These are phyloP conservation scores for Dysidea cf. avara DNA, from an alignment of 37 sponge, comb jelly and placozoan genomes.

Conservation along the genomic window DNA sequence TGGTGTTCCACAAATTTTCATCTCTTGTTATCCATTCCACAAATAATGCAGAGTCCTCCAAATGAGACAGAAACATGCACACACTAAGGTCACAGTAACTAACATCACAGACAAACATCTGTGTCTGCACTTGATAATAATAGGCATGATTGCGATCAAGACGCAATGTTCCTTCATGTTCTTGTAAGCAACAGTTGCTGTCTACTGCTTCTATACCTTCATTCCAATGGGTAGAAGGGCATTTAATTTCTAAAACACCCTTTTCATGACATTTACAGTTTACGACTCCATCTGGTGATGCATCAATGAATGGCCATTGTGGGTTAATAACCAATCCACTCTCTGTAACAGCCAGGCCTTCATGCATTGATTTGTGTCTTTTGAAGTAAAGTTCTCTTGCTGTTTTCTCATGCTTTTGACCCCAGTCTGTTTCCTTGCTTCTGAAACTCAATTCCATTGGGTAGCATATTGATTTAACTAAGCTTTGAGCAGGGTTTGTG, in stretches of 20 bases:
- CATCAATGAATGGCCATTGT: slow-evolving; percentile 44
- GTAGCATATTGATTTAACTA: slow-evolving; percentile 51
- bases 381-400: slow-evolving; percentile 23
- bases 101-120: slow-evolving; percentile 30
- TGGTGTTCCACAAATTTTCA: slow-evolving; percentile 18
- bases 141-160: no score
- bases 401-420: slow-evolving; percentile 47
- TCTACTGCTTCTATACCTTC: neutral
- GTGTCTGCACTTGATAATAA: slow-evolving; percentile 42
- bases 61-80: no score
- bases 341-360: neutral
- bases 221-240: neutral
- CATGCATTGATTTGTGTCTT: neutral
- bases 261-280: slow-evolving; percentile 53
- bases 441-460: slow-evolving; percentile 41
- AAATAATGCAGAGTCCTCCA: slow-evolving; percentile 18
- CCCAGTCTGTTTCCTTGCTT: slow-evolving; percentile 47
- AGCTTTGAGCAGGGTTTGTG: slow-evolving; percentile 29
- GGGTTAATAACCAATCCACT: slow-evolving; percentile 36
- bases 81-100: slow-evolving; percentile 55
- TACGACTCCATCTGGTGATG: slow-evolving; percentile 43
- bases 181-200: no score
- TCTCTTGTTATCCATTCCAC: slow-evolving; percentile 36
- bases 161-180: neutral
- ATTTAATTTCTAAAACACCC: slow-evolving; percentile 36